Evolutionary conservation across 2,888 invertebrate species (phyloP), one percentile per base, ranked within the genome.

Genomic region (Hirtodrosophila histrioides): DNA sequence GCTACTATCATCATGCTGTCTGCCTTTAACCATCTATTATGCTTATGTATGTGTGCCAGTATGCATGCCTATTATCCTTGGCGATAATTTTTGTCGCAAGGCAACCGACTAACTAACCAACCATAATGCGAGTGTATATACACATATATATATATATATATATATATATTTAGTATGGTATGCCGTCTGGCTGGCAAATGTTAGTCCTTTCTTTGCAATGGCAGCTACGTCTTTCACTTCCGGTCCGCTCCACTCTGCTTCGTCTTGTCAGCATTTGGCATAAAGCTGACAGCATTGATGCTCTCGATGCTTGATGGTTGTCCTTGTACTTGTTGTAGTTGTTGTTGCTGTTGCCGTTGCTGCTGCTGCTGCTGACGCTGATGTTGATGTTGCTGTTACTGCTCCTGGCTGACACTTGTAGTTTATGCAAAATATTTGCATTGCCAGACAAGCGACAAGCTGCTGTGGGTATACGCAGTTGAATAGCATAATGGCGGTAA

Each of bases 401-500:
- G 45, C 51, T 63, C 3, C 31, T 39, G 53, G 35, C 46, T 56
- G 77, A 57, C 69, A 64, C 61, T 68, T 64, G 64, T 72, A 72
- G 60, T 58, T 68, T 73, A 55, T 75, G 68, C 77, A 69, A 55
- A 72, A 75, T 77, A 75, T 77, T 75, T 75, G 68, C 69, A 58
- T 61, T 68, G 41, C 54, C 45, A 31, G 58, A 70, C 61, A 75
- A 57, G 39, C 75, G 46, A 69, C 43, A 75, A 49, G 63, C 50
- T 31, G 37, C 29, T 44, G 35, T 11, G 44, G 10, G n/a, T 35
- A 44, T 33, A 50, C 44, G 35, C 6, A 27, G n/a, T 2, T 8
- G 2, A 17, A n/a, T 12, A 17, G 17, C 1, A 11, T 40, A 3
- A 10, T 0, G 27, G 12, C 3, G 8, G 3, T 9, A 27, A 27